Percentiles rank a stretch among this genome's conserved stretches.
phyloP scores from a whole-genome alignment of 2,113 vertebrate species.

The Agelaius tricolor region DNA sequence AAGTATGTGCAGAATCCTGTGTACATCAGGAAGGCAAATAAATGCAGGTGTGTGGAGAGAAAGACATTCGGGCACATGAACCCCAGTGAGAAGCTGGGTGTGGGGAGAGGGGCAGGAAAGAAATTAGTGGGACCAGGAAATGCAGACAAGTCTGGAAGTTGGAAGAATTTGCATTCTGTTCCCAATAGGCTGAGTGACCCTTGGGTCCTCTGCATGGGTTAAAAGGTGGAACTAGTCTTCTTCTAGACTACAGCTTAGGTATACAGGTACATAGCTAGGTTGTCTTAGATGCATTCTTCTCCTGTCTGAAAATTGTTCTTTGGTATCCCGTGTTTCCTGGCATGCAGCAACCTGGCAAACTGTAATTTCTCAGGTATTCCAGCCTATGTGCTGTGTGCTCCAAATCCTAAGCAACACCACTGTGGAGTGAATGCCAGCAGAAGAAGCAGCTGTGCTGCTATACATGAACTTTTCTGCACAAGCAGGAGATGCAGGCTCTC shows the following conservation, averaged over 20 bases:
- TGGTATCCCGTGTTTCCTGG: not conserved
- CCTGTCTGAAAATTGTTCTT: not conserved
- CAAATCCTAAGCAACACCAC: not conserved
- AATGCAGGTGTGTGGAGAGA: not conserved
- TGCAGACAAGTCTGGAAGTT: not conserved
- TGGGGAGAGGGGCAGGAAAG: not conserved
- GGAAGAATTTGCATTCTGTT: not conserved
- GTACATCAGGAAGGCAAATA: not conserved
- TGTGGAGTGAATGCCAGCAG: not conserved
- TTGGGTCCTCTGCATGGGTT: rapidly evolving
- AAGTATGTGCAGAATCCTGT: not conserved
- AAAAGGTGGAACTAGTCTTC: not conserved
- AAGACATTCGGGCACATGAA: not conserved
- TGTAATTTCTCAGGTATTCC: not conserved
- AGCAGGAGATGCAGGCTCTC: not conserved
- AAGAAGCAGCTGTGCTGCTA: not conserved
- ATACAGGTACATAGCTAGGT: not conserved
- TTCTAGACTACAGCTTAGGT: not conserved
- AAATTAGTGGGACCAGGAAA: not conserved
- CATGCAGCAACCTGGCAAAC: not conserved
- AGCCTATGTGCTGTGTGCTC: not conserved
- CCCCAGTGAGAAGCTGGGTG: not conserved
- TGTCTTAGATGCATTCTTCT: not conserved
- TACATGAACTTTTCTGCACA: not conserved
- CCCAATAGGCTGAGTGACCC: not conserved